A percentile compares a stretch with the other conserved stretches of the same genome.
Conservation (phyloP, 2,888 invertebrate species). For the Morinoia aosen region DNA sequence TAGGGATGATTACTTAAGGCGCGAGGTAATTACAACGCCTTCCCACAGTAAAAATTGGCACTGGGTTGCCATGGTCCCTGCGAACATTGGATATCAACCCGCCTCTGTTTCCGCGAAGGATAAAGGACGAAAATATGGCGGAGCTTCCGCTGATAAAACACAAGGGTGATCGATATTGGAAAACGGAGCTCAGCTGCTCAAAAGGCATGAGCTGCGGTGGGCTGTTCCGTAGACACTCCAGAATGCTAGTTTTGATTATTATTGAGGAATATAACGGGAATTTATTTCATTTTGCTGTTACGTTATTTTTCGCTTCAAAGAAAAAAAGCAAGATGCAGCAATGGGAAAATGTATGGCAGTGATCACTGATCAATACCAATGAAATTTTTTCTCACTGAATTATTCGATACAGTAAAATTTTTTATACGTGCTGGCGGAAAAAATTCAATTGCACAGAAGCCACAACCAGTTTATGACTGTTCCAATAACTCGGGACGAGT, state of each 20-base stretch:
- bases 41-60: neutral
- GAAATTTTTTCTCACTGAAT: neutral
- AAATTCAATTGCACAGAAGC: neutral
- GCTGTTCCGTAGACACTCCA: neutral
- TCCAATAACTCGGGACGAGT: neutral
- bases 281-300: neutral
- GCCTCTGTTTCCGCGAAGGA: neutral
- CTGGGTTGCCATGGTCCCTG: neutral
- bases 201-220: neutral
- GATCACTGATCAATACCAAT: neutral
- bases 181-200: neutral
- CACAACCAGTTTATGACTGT: neutral
- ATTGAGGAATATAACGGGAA: neutral
- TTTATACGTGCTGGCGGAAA: neutral
- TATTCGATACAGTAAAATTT: neutral
- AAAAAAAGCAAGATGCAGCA: neutral
- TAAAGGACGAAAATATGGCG: conserved; percentile 15
- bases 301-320: neutral
- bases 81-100: neutral
- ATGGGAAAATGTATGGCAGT: neutral
- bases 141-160: neutral
- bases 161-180: conserved; percentile 29
- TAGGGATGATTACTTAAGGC: no score
- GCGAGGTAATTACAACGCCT: neutral
- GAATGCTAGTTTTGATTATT: neutral